phyloP scores from a whole-genome alignment of 2,113 vertebrate genomes.

The Elaphurus davidianus region DNA sequence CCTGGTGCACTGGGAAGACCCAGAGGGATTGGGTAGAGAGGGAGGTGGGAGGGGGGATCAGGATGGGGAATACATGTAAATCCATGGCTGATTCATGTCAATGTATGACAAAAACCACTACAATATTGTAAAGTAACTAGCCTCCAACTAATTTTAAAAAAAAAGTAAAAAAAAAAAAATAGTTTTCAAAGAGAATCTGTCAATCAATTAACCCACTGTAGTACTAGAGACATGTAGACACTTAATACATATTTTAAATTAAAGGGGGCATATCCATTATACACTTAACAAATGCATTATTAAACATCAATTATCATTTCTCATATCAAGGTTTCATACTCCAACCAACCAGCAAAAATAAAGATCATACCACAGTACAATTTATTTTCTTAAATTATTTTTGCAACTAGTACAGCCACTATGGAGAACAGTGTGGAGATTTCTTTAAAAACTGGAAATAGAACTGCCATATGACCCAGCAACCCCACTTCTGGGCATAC shows the following conservation, averaged over 20 bases:
- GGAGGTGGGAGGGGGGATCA: too few species aligned
- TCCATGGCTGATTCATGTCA: too few species aligned
- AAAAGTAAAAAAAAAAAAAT: background rate
- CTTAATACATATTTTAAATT: background rate
- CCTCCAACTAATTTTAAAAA: too few species aligned
- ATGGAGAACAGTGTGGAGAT: too few species aligned
- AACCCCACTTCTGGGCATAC: too few species aligned
- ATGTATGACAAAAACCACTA: too few species aligned
- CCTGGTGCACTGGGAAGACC: too few species aligned
- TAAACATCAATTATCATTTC: background rate
- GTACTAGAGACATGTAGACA: background rate
- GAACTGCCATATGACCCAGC: too few species aligned
- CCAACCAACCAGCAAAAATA: constrained; percentile 1
- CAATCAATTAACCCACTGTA: background rate
- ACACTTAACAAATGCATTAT: background rate
- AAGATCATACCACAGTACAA: background rate
- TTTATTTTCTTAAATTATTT: background rate
- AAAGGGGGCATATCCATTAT: background rate
- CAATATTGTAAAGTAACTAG: too few species aligned
- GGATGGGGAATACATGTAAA: too few species aligned
- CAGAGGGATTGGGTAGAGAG: too few species aligned
- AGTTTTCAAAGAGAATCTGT: background rate
- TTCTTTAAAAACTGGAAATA: too few species aligned
- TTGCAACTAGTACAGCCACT: background rate
- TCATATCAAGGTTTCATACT: background rate